These are phyloP conservation scores for Beris chalybata DNA, from an alignment of 2,888 invertebrate genomes.

Conservation along the genomic window DNA sequence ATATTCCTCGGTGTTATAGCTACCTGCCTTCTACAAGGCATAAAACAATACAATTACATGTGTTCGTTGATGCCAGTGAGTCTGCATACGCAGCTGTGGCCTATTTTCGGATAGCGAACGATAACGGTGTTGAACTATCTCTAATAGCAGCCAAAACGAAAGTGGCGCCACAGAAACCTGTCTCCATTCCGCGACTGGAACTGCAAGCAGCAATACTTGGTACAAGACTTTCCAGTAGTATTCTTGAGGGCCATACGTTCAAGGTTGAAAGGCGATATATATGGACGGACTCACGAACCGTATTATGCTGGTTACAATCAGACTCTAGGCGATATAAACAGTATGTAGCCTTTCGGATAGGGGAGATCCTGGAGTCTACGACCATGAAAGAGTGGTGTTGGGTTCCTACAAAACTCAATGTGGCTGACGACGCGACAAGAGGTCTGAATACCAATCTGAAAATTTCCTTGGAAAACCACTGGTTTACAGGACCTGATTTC, in stretches of 20 bases:
- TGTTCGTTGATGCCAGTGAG: slow-evolving; percentile 18
- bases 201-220: slow-evolving; percentile 21
- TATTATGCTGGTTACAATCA: slow-evolving; percentile 30
- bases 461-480: neutral
- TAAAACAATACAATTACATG: slow-evolving; percentile 20
- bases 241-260: neutral
- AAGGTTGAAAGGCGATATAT: neutral
- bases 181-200: slow-evolving; percentile 32
- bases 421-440: slow-evolving; percentile 35
- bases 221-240: slow-evolving; percentile 10
- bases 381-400: slow-evolving; percentile 31
- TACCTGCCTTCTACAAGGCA: slow-evolving; percentile 5
- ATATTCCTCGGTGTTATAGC: slow-evolving; percentile 37
- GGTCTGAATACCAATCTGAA: slow-evolving; percentile 17
- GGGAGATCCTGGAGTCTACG: slow-evolving; percentile 34
- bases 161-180: slow-evolving; percentile 27
- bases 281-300: slow-evolving; percentile 3
- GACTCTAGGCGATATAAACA: slow-evolving; percentile 34
- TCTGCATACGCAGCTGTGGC: slow-evolving; percentile 9
- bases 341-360: slow-evolving; percentile 34
- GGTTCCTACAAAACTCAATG: slow-evolving; percentile 32
- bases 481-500: slow-evolving; percentile 32
- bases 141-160: neutral
- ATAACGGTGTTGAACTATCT: neutral
- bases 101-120: slow-evolving; percentile 2